A percentile compares a stretch with the other conserved stretches of the same genome.
These are phyloP conservation scores for Carlito syrichta DNA, from an alignment of 2,113 vertebrate species.

Conservation along the genomic window DNA sequence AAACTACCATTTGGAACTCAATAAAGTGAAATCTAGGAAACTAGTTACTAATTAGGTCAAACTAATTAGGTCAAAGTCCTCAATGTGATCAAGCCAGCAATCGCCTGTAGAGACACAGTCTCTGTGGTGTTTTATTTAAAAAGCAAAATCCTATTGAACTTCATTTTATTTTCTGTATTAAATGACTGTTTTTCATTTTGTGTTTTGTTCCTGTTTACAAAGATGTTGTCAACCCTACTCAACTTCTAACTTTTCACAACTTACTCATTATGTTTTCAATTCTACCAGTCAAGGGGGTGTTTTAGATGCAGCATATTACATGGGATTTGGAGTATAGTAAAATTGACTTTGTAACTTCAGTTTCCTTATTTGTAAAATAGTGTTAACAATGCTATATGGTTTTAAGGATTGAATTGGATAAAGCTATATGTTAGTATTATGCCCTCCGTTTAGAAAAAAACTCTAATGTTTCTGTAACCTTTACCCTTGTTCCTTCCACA, in stretches of 20 bases:
- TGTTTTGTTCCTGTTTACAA: neutral
- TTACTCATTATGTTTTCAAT: slow-evolving; percentile 7
- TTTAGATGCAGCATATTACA: neutral
- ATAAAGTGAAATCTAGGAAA: neutral
- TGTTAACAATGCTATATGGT: neutral
- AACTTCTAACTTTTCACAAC: neutral
- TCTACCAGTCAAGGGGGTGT: neutral
- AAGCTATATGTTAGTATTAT: neutral
- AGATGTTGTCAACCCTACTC: neutral
- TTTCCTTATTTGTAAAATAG: neutral
- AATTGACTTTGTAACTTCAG: neutral
- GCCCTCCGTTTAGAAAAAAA: neutral
- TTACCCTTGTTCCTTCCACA: neutral
- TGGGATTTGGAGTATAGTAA: neutral
- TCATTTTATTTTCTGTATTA: neutral
- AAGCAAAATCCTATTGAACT: neutral
- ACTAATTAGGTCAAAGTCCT: neutral
- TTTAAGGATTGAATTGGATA: neutral
- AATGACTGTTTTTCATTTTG: neutral
- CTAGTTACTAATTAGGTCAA: too few species aligned
- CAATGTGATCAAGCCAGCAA: neutral
- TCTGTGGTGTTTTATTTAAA: neutral
- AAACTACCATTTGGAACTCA: neutral
- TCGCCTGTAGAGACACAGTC: neutral
- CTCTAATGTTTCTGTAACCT: neutral